phyloP scores from a whole-genome alignment of 1,140 invertebrate genomes.

The Tribolium castaneum region DNA sequence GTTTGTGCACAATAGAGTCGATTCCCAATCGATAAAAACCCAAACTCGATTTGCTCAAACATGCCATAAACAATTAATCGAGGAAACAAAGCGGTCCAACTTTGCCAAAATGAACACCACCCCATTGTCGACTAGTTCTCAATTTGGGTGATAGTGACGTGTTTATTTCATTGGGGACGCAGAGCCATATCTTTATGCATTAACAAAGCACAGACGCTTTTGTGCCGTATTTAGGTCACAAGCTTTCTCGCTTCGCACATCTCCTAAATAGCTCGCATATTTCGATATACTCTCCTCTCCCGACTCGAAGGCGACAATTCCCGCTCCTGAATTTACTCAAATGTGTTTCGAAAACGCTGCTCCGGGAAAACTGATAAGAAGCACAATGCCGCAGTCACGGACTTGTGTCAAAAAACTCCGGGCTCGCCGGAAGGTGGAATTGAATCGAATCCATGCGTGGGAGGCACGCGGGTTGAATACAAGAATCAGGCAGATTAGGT shows the following conservation, averaged over 20 bases:
- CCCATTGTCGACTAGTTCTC: conserved; percentile 11
- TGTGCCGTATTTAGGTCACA: conserved; percentile 17
- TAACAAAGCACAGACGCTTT: conserved; percentile 25
- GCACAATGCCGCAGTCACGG: conserved; percentile 8
- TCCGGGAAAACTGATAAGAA: conserved; percentile 13
- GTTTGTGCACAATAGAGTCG: conserved; percentile 11
- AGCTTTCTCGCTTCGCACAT: conserved; percentile 9
- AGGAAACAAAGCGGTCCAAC: neutral
- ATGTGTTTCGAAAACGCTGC: conserved; percentile 14
- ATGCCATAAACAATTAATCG: conserved; percentile 17
- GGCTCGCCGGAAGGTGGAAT: neutral
- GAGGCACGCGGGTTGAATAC: neutral
- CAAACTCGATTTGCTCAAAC: neutral
- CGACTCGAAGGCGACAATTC: conserved; percentile 20
- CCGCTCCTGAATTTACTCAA: neutral
- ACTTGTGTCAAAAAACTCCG: neutral
- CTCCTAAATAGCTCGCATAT: conserved; percentile 12
- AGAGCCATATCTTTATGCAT: conserved; percentile 11
- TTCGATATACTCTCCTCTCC: neutral
- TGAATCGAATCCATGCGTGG: conserved; percentile 2
- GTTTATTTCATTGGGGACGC: neutral
- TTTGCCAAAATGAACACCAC: conserved; percentile 4
- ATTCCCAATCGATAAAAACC: conserved; percentile 8
- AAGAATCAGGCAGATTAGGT: neutral
- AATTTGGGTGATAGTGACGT: conserved; percentile 10